Evolutionary conservation across 2,797 vertebrate genomes (phyloP).

Genomic region (Delichon dasypus): DNA sequence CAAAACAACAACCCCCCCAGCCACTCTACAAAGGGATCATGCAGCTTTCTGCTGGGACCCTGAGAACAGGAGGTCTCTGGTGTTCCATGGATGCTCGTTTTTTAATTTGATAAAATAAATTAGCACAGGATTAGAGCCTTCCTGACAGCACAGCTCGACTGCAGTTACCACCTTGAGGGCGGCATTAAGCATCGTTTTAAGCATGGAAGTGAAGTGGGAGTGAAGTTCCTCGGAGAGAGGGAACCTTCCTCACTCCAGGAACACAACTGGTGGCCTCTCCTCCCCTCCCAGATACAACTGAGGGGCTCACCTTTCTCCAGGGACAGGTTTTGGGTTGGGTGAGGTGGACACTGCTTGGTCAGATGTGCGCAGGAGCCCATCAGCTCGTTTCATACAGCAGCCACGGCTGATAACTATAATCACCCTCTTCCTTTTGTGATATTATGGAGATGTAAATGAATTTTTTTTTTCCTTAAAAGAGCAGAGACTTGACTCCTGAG

Average conservation of each 20-base stretch:
- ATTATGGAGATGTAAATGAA: neutral
- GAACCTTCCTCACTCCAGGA: neutral
- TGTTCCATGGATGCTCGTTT: constrained; percentile 69
- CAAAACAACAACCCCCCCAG: neutral
- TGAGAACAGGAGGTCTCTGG: constrained; percentile 68
- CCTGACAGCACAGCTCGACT: constrained; percentile 15
- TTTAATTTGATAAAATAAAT: constrained; percentile 82
- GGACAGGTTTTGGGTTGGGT: neutral
- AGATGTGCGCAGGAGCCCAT: neutral
- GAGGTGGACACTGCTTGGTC: neutral
- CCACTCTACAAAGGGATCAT: constrained; percentile 71
- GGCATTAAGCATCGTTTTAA: constrained; percentile 16
- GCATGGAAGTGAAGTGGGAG: neutral
- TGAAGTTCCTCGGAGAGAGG: neutral
- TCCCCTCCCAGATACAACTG: neutral
- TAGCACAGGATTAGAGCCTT: constrained; percentile 74
- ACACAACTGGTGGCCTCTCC: neutral
- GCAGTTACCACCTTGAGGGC: constrained; percentile 37
- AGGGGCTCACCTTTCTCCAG: neutral
- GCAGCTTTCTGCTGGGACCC: constrained; percentile 64
- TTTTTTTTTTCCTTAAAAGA: neutral
- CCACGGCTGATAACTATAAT: neutral
- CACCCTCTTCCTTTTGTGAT: neutral
- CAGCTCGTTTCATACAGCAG: neutral
- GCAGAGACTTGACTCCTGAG: neutral